A percentile compares a stretch with the other conserved stretches of the same genome.
Evolutionary conservation across 2,113 vertebrate species (phyloP).

Genomic region (Hypomesus transpacificus): DNA sequence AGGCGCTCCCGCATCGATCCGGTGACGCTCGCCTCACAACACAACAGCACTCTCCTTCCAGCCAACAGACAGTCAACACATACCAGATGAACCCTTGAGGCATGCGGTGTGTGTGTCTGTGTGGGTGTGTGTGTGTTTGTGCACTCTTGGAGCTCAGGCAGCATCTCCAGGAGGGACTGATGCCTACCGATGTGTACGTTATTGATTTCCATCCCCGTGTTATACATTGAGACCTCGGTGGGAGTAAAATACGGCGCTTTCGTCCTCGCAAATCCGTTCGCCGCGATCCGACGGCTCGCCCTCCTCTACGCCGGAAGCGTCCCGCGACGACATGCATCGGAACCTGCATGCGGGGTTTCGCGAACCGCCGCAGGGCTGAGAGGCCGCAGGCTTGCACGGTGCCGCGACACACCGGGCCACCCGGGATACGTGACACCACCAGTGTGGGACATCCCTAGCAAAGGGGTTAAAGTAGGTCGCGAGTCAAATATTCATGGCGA

Average conservation of each 20-base stretch:
- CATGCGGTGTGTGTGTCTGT: conserved; percentile 39
- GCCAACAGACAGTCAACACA: conserved; percentile 59
- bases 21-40: conserved; percentile 59
- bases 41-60: conserved; percentile 61
- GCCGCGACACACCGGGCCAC: conserved; percentile 65
- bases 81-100: conserved; percentile 58
- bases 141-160: no score
- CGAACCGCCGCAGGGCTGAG: conserved; percentile 54
- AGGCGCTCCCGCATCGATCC: conserved; percentile 67
- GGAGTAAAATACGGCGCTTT: no score
- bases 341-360: no score
- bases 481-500: conserved; percentile 65
- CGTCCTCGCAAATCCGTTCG: no score
- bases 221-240: no score
- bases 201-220: no score
- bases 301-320: no score
- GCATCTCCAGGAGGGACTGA: no score
- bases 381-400: not conserved
- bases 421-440: conserved; percentile 61
- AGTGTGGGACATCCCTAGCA: conserved; percentile 59
- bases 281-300: no score
- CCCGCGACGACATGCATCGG: no score
- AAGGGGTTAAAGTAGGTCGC: conserved; percentile 60
- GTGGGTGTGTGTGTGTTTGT: not conserved
- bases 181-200: no score